Evolutionary conservation across 2,797 vertebrate species (phyloP).

Genomic region (Chloroceryle amazona): DNA sequence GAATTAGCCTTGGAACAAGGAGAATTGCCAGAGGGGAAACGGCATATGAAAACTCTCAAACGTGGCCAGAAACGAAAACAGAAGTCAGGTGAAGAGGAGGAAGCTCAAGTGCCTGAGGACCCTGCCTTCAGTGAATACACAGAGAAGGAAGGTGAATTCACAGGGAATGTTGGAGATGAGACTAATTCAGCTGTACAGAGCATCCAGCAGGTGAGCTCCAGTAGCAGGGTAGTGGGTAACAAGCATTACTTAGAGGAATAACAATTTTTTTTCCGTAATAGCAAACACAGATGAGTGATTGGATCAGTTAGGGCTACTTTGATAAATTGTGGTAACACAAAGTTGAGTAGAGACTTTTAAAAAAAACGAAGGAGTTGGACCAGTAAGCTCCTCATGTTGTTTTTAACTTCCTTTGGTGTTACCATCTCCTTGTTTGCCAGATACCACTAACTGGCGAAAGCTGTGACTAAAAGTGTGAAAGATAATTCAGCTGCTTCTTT

Average conservation of each 20-base stretch:
- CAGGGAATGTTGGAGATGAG: slow-evolving; percentile 87
- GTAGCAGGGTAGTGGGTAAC: not conserved
- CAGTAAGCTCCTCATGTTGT: not conserved
- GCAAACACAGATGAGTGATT: not conserved
- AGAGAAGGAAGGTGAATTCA: slow-evolving; percentile 85
- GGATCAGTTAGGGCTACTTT: not conserved
- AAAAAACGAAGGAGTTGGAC: not conserved
- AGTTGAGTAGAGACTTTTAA: not conserved
- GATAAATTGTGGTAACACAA: not conserved
- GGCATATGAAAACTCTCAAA: slow-evolving; percentile 76
- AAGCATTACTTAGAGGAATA: not conserved
- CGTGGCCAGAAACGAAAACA: slow-evolving; percentile 85
- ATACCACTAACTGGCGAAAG: not conserved
- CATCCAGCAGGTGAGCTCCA: slow-evolving; percentile 91
- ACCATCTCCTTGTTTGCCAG: not conserved
- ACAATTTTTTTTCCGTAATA: not conserved
- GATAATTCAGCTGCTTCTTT: not conserved
- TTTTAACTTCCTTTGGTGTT: not conserved
- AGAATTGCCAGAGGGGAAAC: slow-evolving; percentile 82
- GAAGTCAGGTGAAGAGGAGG: slow-evolving; percentile 80
- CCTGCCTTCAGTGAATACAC: slow-evolving; percentile 87
- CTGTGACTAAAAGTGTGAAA: not conserved
- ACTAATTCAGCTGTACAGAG: slow-evolving; percentile 96
- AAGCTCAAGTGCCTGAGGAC: slow-evolving; percentile 86
- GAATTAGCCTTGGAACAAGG: slow-evolving; percentile 89